Conservation (phyloP, 2,888 invertebrate genomes). For the Sussaba pulchella region DNA sequence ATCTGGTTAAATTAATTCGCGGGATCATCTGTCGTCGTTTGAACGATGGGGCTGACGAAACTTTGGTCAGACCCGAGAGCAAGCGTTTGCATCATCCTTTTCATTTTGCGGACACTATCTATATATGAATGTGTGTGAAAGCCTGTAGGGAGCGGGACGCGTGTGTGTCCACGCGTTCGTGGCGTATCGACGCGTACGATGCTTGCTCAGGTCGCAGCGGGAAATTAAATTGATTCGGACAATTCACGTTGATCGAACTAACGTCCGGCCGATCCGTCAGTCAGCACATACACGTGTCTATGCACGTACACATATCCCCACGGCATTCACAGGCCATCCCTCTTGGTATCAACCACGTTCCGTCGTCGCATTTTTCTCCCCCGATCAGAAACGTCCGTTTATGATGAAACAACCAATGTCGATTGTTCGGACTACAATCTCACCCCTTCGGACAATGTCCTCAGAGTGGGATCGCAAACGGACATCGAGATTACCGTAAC, state of each 20-base stretch:
- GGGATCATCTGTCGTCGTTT: conserved; percentile 30
- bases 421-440: no score
- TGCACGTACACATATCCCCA: not conserved
- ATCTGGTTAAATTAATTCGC: conserved; percentile 13
- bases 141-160: conserved; percentile 40
- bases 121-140: conserved; percentile 8
- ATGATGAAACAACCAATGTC: no score
- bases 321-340: no score
- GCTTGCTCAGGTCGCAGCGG: conserved; percentile 36
- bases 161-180: conserved; percentile 14
- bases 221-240: conserved; percentile 54
- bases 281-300: not conserved
- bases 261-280: not conserved
- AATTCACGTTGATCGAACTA: conserved; percentile 50
- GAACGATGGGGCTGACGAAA: conserved; percentile 56
- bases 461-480: no score
- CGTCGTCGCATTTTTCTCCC: no score
- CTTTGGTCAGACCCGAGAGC: not conserved
- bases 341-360: not conserved
- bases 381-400: no score
- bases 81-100: conserved; percentile 56
- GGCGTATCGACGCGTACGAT: conserved; percentile 7
- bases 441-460: no score
- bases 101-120: not conserved
- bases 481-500: no score